These are phyloP conservation scores for Temnothorax unifasciatus DNA, from an alignment of 2,888 invertebrate species.

Conservation along the genomic window DNA sequence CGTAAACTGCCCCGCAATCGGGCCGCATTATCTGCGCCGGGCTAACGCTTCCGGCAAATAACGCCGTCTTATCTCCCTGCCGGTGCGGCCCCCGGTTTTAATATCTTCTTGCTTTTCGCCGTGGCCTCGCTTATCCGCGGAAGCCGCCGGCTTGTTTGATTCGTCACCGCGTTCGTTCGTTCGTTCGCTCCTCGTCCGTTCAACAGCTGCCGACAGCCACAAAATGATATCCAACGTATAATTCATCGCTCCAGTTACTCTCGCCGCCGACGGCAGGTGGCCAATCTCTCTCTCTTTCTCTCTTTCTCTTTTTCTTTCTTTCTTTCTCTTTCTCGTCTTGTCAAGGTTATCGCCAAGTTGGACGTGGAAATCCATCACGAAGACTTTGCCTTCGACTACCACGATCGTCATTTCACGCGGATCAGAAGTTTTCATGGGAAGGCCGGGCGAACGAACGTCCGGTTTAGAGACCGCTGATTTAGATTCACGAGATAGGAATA, in stretches of 20 bases:
- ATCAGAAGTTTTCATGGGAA: slow-evolving; percentile 25
- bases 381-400: slow-evolving; percentile 10
- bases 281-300: slow-evolving; percentile 61
- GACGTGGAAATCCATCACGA: slow-evolving; percentile 26
- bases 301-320: neutral
- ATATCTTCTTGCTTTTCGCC: slow-evolving; percentile 36
- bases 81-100: slow-evolving; percentile 39
- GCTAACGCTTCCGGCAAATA: slow-evolving; percentile 70
- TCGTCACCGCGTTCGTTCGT: slow-evolving; percentile 20
- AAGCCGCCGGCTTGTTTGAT: slow-evolving; percentile 44
- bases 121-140: slow-evolving; percentile 26
- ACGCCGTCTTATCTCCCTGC: slow-evolving; percentile 57
- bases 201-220: slow-evolving; percentile 64
- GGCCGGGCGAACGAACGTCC: neutral
- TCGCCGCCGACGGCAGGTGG: slow-evolving; percentile 64
- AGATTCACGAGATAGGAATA: neutral
- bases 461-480: slow-evolving; percentile 25
- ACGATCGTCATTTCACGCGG: neutral
- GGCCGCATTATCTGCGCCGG: slow-evolving; percentile 62
- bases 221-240: slow-evolving; percentile 62
- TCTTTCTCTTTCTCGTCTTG: neutral
- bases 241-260: slow-evolving; percentile 71
- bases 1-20: slow-evolving; percentile 56
- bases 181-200: slow-evolving; percentile 39
- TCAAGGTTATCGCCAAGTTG: slow-evolving; percentile 32